Percentiles rank a stretch among this genome's conserved stretches.
Evolutionary conservation across 2,888 invertebrate species (phyloP).

Genomic region (Coenonympha arcania): DNA sequence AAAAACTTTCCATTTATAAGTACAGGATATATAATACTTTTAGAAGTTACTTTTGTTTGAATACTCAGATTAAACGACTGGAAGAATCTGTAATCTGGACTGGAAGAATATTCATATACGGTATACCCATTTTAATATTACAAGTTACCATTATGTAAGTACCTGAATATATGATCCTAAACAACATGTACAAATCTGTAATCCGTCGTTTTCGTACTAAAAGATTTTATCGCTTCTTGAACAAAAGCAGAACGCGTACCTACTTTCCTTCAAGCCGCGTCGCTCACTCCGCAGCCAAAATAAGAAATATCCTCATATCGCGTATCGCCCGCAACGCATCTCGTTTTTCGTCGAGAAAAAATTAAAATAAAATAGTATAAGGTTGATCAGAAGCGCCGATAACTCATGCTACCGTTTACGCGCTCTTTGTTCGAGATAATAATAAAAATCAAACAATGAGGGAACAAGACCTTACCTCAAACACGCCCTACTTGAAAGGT

Average conservation of each 20-base stretch:
- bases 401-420: slow-evolving; percentile 70
- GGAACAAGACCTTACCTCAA: slow-evolving; percentile 54
- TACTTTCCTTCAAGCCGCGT: slow-evolving; percentile 35
- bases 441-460: slow-evolving; percentile 69
- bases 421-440: slow-evolving; percentile 62
- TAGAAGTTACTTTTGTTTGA: too few relatives aligned
- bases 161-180: too few relatives aligned
- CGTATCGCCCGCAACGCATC: slow-evolving; percentile 54
- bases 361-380: slow-evolving; percentile 54
- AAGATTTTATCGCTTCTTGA: slow-evolving; percentile 1
- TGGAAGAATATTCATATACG: too few relatives aligned
- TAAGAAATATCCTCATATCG: slow-evolving; percentile 46
- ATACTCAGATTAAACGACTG: too few relatives aligned
- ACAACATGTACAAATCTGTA: background rate
- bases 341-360: slow-evolving; percentile 44
- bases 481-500: slow-evolving; percentile 57
- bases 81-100: too few relatives aligned
- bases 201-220: background rate
- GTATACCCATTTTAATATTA: too few relatives aligned
- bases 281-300: slow-evolving; percentile 42
- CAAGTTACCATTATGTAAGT: too few relatives aligned
- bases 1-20: too few relatives aligned
- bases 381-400: slow-evolving; percentile 70
- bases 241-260: slow-evolving; percentile 1
- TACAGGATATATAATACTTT: too few relatives aligned